These are phyloP conservation scores for Pelvicachromis taeniatus DNA, from an alignment of 2,113 vertebrate species.

Conservation along the genomic window DNA sequence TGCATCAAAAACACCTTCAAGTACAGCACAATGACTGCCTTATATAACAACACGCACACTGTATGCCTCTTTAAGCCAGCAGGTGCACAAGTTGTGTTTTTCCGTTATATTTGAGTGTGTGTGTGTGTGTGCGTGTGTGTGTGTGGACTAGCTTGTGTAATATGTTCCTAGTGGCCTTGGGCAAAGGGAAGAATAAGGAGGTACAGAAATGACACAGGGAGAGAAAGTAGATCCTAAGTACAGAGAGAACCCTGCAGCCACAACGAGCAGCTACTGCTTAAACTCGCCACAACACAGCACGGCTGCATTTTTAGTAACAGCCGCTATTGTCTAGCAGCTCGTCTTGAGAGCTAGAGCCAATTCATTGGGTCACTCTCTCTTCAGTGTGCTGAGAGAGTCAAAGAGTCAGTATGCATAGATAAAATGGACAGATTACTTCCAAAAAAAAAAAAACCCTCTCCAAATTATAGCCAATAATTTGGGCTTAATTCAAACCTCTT, in stretches of 20 bases:
- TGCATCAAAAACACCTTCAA: background rate
- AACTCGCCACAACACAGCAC: background rate
- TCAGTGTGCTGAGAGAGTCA: background rate
- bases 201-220: background rate
- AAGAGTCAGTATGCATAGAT: background rate
- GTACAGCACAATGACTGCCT: background rate
- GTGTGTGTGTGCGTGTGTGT: background rate
- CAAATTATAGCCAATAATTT: background rate
- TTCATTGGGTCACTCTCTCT: background rate
- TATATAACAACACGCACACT: background rate
- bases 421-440: background rate
- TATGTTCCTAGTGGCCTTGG: background rate
- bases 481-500: background rate
- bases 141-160: background rate
- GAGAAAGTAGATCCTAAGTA: background rate
- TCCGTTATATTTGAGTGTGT: background rate
- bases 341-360: conserved; percentile 2
- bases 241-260: background rate
- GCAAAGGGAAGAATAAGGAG: background rate
- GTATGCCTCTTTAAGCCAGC: background rate
- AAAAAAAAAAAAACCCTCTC: background rate
- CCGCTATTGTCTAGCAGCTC: background rate
- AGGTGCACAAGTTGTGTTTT: conserved; percentile 1
- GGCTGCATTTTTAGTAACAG: conserved; percentile 1
- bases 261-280: background rate